These are phyloP conservation scores for Leucopternis melanops DNA, from an alignment of 2,113 vertebrate genomes.

Conservation along the genomic window DNA sequence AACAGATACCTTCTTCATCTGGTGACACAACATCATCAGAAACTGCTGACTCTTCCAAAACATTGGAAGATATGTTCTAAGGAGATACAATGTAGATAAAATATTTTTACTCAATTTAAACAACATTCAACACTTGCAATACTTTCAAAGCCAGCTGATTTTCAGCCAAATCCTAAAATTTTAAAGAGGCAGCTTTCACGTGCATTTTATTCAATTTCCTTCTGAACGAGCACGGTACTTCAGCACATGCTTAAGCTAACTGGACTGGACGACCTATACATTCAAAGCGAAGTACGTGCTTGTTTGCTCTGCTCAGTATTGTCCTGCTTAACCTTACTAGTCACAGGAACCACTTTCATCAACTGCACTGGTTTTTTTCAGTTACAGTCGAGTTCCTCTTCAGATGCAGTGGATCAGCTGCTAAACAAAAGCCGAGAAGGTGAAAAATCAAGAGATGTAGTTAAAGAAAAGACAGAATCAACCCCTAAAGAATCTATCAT, in stretches of 20 bases:
- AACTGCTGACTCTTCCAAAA: constrained; percentile 96
- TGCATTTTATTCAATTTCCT: neutral
- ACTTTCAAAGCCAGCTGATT: neutral
- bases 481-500: constrained; percentile 70
- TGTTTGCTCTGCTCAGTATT: neutral
- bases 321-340: neutral
- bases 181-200: neutral
- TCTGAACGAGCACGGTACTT: neutral
- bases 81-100: neutral
- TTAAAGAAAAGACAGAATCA: constrained; percentile 84
- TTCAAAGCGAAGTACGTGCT: neutral
- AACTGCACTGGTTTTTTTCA: constrained; percentile 69
- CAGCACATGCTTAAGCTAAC: neutral
- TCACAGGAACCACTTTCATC: no score
- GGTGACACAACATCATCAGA: constrained; percentile 98
- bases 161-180: neutral
- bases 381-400: constrained; percentile 92
- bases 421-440: constrained; percentile 86
- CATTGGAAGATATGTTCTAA: constrained; percentile 97
- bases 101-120: neutral
- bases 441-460: constrained; percentile 88
- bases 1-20: constrained; percentile 98
- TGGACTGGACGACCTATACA: neutral
- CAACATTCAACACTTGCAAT: neutral
- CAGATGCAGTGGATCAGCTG: constrained; percentile 87